Evolutionary conservation across 2,797 vertebrate genomes (phyloP).

Genomic region (Brotula barbata): DNA sequence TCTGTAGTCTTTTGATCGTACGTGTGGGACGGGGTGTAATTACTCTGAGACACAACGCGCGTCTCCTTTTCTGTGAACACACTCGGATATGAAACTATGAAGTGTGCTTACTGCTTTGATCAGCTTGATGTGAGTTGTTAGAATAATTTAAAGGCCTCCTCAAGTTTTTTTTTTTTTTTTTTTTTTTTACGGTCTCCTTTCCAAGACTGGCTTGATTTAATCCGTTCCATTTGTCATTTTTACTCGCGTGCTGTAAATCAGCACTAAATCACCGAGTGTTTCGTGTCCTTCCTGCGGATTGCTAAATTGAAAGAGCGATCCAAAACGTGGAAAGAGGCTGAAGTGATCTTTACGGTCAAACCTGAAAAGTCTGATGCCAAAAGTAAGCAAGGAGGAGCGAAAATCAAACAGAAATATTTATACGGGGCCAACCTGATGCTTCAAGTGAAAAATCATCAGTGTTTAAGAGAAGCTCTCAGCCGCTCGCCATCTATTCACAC

Average conservation of each 20-base stretch:
- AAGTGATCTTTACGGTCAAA: constrained; percentile 26
- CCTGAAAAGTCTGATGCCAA: constrained; percentile 22
- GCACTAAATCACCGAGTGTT: constrained; percentile 64
- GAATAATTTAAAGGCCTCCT: constrained; percentile 76
- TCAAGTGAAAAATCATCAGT: constrained; percentile 39
- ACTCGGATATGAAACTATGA: constrained; percentile 57
- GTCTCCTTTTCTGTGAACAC: constrained; percentile 45
- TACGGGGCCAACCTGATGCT: constrained; percentile 24
- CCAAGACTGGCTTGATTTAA: constrained; percentile 71
- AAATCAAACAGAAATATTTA: constrained; percentile 31
- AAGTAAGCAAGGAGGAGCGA: constrained; percentile 13
- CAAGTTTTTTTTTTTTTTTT: constrained; percentile 34
- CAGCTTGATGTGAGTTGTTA: constrained; percentile 68
- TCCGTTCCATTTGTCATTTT: constrained; percentile 76
- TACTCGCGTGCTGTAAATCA: constrained; percentile 55
- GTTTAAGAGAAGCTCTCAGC: too few species aligned
- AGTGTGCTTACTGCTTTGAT: constrained; percentile 61
- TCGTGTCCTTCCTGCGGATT: constrained; percentile 57
- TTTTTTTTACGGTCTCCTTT: constrained; percentile 50
- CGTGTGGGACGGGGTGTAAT: constrained; percentile 59
- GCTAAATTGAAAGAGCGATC: constrained; percentile 56
- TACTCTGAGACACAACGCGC: constrained; percentile 34
- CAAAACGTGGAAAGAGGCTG: constrained; percentile 20
- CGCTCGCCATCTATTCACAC: background rate
- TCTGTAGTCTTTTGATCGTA: constrained; percentile 29